phyloP scores from a whole-genome alignment of 2,113 vertebrate species.

The Rynchops niger region DNA sequence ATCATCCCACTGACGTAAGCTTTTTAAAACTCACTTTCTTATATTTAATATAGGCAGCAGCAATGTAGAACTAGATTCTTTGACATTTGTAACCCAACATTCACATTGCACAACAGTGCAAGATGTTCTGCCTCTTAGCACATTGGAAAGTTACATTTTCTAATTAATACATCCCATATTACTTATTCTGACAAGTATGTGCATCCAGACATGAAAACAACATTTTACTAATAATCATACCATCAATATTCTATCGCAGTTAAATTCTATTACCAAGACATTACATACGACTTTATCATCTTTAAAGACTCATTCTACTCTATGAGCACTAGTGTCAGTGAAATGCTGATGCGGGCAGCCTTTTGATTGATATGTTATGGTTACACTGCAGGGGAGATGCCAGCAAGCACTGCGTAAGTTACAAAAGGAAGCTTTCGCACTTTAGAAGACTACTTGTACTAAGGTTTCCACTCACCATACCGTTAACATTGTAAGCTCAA shows the following conservation, averaged over 20 bases:
- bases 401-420: background rate
- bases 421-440: background rate
- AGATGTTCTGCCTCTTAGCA: background rate
- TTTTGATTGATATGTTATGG: background rate
- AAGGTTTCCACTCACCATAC: background rate
- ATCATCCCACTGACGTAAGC: background rate
- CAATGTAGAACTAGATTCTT: background rate
- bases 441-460: background rate
- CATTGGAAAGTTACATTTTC: background rate
- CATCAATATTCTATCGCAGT: background rate
- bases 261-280: background rate
- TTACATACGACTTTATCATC: fast-evolving
- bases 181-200: background rate
- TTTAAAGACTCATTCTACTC: background rate
- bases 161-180: background rate
- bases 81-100: background rate
- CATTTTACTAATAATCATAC: background rate
- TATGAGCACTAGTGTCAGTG: background rate
- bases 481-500: background rate
- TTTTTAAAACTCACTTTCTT: background rate
- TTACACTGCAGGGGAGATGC: background rate
- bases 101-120: background rate
- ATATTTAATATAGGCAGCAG: background rate
- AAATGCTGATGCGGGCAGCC: background rate
- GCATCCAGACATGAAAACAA: background rate